Conservation (phyloP, 2,797 vertebrate genomes). For the Molossus alvarezi region DNA sequence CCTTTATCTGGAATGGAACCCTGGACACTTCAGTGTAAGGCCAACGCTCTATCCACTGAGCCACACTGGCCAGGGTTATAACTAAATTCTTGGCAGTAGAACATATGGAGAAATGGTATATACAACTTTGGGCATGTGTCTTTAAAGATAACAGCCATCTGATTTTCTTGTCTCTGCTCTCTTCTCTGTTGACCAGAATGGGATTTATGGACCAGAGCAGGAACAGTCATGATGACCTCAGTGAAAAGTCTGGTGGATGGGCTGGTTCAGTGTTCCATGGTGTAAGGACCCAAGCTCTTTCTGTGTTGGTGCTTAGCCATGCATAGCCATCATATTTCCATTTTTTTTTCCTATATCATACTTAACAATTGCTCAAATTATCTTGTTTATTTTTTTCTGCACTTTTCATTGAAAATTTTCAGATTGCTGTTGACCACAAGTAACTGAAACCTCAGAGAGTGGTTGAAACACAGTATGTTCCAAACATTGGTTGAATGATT, state of each 20-base stretch:
- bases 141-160: background rate
- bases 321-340: background rate
- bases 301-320: background rate
- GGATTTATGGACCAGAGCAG: background rate
- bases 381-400: background rate
- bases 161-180: background rate
- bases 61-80: background rate
- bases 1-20: too few species aligned
- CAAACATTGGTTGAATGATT: background rate
- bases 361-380: background rate
- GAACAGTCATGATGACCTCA: background rate
- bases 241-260: background rate
- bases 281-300: background rate
- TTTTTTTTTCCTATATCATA: background rate
- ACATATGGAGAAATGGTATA: background rate
- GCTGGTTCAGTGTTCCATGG: background rate
- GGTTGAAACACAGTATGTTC: background rate
- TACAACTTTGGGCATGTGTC: background rate
- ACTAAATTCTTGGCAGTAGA: background rate
- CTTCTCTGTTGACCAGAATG: background rate
- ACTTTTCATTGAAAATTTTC: background rate
- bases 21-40: too few species aligned
- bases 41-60: too few species aligned
- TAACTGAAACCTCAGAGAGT: background rate
- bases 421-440: background rate